phyloP scores from a whole-genome alignment of 2,113 vertebrate genomes.

The Tragelaphus buxtoni region DNA sequence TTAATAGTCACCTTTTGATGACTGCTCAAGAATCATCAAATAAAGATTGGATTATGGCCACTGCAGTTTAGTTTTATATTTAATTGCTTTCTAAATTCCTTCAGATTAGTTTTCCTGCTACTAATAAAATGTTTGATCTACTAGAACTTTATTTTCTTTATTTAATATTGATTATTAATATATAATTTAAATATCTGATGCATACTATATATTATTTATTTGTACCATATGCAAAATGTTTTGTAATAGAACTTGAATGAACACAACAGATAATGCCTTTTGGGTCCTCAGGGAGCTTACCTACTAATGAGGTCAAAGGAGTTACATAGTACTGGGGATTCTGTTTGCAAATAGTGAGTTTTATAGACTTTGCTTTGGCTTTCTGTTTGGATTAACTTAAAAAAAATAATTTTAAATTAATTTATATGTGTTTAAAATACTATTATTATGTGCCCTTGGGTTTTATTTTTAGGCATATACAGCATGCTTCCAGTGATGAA shows the following conservation, averaged over 20 bases:
- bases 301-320: not conserved
- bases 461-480: not conserved
- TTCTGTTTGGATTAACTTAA: not conserved
- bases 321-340: not conserved
- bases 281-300: not conserved
- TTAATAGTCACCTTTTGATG: not conserved
- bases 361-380: not conserved
- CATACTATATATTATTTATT: not conserved
- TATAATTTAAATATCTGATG: not conserved
- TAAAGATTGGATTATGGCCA: not conserved
- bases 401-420: not conserved
- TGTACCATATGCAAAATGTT: not conserved
- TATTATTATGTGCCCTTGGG: not conserved
- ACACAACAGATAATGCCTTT: not conserved
- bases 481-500: not conserved
- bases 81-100: not conserved
- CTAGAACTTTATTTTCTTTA: not conserved
- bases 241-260: not conserved
- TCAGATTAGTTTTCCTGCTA: conserved; percentile 1
- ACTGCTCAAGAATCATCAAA: not conserved
- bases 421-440: conserved; percentile 1
- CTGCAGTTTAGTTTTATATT: conserved; percentile 24
- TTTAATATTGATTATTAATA: not conserved
- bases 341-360: not conserved
- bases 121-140: conserved; percentile 2